Conservation (phyloP, 2,113 vertebrate species). For the Chaenocephalus aceratus region DNA sequence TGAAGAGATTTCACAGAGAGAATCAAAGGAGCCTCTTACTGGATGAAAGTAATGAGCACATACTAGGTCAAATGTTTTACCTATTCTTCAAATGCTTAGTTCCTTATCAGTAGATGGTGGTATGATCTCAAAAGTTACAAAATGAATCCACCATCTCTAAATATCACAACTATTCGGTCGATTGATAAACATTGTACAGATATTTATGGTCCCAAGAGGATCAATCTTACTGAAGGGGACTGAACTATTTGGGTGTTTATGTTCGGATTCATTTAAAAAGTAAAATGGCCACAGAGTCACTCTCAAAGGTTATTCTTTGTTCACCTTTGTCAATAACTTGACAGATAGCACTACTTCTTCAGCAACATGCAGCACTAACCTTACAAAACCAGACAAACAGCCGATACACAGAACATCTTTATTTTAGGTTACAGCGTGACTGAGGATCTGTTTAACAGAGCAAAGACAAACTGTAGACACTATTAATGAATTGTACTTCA, state of each 20-base stretch:
- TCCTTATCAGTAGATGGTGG: background rate
- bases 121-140: background rate
- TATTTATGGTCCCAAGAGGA: background rate
- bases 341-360: too few species aligned
- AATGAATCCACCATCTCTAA: background rate
- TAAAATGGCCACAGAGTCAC: background rate
- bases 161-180: background rate
- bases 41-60: background rate
- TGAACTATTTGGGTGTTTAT: too few species aligned
- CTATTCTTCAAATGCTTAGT: background rate
- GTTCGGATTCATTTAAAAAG: too few species aligned
- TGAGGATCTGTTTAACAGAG: slow-evolving; percentile 52
- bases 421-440: slow-evolving; percentile 60
- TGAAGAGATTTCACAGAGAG: too few species aligned
- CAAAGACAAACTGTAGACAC: slow-evolving; percentile 55
- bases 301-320: background rate
- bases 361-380: background rate
- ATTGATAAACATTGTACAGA: background rate
- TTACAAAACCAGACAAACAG: slow-evolving; percentile 24
- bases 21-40: too few species aligned
- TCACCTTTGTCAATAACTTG: background rate
- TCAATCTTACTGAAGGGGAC: background rate
- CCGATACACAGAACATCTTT: slow-evolving; percentile 52
- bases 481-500: slow-evolving; percentile 48
- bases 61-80: background rate